A percentile compares a stretch with the other conserved stretches of the same genome.
Evolutionary conservation across 1,140 invertebrate species (phyloP).

Genomic region (Eufriesea mexicana): DNA sequence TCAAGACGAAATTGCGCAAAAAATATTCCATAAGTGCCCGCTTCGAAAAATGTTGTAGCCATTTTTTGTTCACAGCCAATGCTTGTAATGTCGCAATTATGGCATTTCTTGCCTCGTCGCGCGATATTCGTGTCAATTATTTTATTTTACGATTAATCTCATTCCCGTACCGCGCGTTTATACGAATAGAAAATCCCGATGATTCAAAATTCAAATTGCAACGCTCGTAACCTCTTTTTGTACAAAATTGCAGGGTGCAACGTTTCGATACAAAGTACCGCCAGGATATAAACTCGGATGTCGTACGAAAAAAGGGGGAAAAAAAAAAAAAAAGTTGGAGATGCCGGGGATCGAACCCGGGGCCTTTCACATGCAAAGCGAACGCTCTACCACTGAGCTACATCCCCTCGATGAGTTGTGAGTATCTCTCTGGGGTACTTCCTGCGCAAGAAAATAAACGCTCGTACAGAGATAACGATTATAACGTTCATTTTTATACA

Average conservation of each 20-base stretch:
- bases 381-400: slow-evolving; percentile 84
- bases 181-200: neutral
- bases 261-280: neutral
- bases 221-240: neutral
- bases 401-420: slow-evolving; percentile 67
- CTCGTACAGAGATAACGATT: neutral
- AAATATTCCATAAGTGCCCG: neutral
- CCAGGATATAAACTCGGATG: neutral
- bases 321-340: slow-evolving; percentile 81
- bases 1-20: neutral
- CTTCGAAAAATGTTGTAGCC: neutral
- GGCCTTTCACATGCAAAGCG: slow-evolving; percentile 89
- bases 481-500: neutral
- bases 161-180: neutral
- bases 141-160: neutral
- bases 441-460: too few species aligned
- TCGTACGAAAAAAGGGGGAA: neutral
- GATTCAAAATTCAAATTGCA: neutral
- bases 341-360: slow-evolving; percentile 88
- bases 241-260: neutral
- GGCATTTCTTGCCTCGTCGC: too few species aligned
- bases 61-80: neutral
- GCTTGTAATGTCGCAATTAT: neutral
- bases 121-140: neutral
- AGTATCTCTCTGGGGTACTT: too few species aligned